These are phyloP conservation scores for Drosophila ustulata DNA, from an alignment of 2,888 invertebrate species.

Conservation along the genomic window DNA sequence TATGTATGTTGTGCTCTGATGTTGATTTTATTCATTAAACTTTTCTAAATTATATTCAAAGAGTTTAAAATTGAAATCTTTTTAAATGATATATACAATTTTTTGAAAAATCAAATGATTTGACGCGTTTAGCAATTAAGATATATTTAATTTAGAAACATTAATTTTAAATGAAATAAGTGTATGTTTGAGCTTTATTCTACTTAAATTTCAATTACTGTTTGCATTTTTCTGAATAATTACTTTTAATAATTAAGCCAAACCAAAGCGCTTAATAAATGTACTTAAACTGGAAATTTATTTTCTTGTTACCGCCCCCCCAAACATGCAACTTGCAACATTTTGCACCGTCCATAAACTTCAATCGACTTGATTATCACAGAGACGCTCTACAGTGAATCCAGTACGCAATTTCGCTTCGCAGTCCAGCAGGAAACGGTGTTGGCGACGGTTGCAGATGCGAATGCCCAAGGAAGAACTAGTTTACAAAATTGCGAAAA, in stretches of 20 bases:
- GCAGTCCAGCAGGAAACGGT: constrained; percentile 65
- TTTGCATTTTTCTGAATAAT: constrained; percentile 53
- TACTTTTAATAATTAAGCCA: constrained; percentile 44
- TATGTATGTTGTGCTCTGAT: constrained; percentile 36
- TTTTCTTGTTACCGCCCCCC: constrained; percentile 70
- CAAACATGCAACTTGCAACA: constrained; percentile 42
- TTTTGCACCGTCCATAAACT: constrained; percentile 51
- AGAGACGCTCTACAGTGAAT: constrained; percentile 81
- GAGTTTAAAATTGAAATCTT: constrained; percentile 5
- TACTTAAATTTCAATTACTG: constrained; percentile 29
- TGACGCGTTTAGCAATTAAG: constrained; percentile 40
- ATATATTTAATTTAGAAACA: constrained; percentile 22
- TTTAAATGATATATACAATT: constrained; percentile 17
- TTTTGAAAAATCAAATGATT: constrained; percentile 20
- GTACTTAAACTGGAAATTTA: constrained; percentile 72
- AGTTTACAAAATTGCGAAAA: constrained; percentile 58
- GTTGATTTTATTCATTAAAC: constrained; percentile 56
- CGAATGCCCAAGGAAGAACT: constrained; percentile 33
- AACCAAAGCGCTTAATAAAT: constrained; percentile 42
- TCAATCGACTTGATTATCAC: constrained; percentile 22
- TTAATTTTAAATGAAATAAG: constrained; percentile 36
- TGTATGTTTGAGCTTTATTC: constrained; percentile 42
- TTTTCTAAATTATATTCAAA: constrained; percentile 38
- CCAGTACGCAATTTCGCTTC: constrained; percentile 70
- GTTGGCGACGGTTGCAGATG: constrained; percentile 49